phyloP scores from a whole-genome alignment of 2,797 vertebrate species.

The Emys orbicularis region DNA sequence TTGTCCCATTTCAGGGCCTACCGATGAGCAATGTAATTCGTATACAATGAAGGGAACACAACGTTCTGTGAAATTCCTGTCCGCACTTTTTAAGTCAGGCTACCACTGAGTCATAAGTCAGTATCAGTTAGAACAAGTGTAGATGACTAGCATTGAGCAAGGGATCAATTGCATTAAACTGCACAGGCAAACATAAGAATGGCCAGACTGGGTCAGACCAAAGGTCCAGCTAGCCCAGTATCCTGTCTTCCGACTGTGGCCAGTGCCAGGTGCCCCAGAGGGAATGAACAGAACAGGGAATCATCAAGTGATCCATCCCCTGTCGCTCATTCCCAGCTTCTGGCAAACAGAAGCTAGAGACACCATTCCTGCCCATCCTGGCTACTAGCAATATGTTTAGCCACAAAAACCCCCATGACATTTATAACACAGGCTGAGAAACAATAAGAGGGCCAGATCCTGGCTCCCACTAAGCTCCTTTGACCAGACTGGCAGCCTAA shows the following conservation, averaged over 20 bases:
- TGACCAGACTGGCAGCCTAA: neutral
- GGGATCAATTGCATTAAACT: neutral
- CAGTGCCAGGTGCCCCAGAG: too few relatives aligned
- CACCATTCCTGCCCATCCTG: too few relatives aligned
- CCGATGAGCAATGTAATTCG: neutral
- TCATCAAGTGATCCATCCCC: too few relatives aligned
- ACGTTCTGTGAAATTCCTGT: neutral
- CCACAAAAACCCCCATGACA: neutral
- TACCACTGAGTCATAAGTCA: conserved; percentile 13
- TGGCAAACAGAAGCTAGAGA: too few relatives aligned
- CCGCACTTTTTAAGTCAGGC: conserved; percentile 17
- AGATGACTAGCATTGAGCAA: neutral
- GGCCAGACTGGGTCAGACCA: too few relatives aligned
- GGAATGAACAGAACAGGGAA: too few relatives aligned
- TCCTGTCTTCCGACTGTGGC: too few relatives aligned
- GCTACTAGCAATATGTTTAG: neutral
- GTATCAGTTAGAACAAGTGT: neutral
- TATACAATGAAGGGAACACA: neutral
- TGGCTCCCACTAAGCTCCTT: neutral
- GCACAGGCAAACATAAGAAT: neutral
- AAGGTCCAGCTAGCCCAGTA: too few relatives aligned
- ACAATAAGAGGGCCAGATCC: neutral
- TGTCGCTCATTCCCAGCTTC: too few relatives aligned
- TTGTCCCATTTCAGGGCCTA: conserved; percentile 32
- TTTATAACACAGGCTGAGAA: neutral